A percentile compares a stretch with the other conserved stretches of the same genome.
Evolutionary conservation across 2,888 invertebrate genomes (phyloP).

Genomic region (Laspeyria flexula): DNA sequence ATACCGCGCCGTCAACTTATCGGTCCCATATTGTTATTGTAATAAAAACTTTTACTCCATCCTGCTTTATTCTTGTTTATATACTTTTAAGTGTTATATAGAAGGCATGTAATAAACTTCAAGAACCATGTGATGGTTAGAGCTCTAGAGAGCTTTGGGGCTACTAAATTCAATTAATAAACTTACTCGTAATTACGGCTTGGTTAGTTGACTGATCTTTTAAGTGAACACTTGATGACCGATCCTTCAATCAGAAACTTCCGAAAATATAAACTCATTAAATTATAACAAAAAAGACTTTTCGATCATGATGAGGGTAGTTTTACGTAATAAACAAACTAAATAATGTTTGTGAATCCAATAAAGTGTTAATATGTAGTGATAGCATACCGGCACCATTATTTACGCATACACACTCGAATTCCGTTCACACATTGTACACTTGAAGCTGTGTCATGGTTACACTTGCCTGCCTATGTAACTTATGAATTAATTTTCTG

Average conservation of each 20-base stretch:
- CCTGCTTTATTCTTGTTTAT: conserved; percentile 44
- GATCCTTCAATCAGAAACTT: too few species aligned
- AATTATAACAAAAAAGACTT: too few species aligned
- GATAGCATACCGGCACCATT: conserved; percentile 14
- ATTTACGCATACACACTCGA: conserved; percentile 23
- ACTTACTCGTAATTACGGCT: too few species aligned
- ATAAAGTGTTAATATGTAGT: neutral
- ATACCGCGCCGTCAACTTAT: conserved; percentile 60
- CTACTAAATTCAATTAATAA: too few species aligned
- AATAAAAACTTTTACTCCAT: conserved; percentile 62
- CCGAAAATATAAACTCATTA: too few species aligned
- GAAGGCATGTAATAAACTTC: conserved; percentile 22
- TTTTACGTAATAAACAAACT: too few species aligned
- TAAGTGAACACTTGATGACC: too few species aligned
- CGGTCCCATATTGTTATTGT: conserved; percentile 62
- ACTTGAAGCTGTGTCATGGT: conserved; percentile 20
- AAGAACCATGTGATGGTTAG: conserved; percentile 10
- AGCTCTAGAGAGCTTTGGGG: neutral
- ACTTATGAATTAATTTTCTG: conserved; percentile 11
- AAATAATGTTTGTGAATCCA: too few species aligned
- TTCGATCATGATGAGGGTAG: too few species aligned
- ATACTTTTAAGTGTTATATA: conserved; percentile 26
- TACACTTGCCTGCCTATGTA: conserved; percentile 8
- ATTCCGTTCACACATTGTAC: conserved; percentile 29
- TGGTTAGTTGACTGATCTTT: too few species aligned